Conservation (phyloP, 2,113 vertebrate species). For the Oryzias celebensis region DNA sequence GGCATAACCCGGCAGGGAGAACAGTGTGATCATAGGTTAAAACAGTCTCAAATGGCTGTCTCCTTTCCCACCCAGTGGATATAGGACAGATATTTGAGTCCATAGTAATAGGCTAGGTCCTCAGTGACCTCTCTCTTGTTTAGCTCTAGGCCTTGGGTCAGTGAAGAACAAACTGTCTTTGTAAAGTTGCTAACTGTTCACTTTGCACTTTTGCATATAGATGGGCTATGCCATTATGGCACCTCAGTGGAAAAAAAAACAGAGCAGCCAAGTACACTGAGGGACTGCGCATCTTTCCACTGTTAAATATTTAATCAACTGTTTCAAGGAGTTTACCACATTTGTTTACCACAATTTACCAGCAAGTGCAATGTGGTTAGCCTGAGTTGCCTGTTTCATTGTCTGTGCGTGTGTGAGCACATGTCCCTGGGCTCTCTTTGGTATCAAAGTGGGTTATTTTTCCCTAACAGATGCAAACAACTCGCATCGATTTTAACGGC, state of each 20-base stretch:
- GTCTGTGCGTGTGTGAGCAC: slow-evolving; percentile 18
- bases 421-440: slow-evolving; percentile 47
- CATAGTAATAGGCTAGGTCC: slow-evolving; percentile 58
- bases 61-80: slow-evolving; percentile 58
- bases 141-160: slow-evolving; percentile 72
- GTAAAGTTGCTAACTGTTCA: slow-evolving; percentile 68
- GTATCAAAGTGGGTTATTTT: slow-evolving; percentile 63
- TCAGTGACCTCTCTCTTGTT: slow-evolving; percentile 65
- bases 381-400: slow-evolving; percentile 49
- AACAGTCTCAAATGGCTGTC: slow-evolving; percentile 60
- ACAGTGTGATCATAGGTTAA: slow-evolving; percentile 64
- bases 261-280: slow-evolving; percentile 38
- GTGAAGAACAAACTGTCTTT: slow-evolving; percentile 70
- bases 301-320: slow-evolving; percentile 72
- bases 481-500: slow-evolving; percentile 64
- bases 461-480: slow-evolving; percentile 59
- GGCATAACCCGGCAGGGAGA: slow-evolving; percentile 58
- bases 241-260: slow-evolving; percentile 34
- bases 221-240: slow-evolving; percentile 35
- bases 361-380: slow-evolving; percentile 61
- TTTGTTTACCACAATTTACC: slow-evolving; percentile 70
- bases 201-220: slow-evolving; percentile 55
- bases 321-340: slow-evolving; percentile 63
- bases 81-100: slow-evolving; percentile 73
- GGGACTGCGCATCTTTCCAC: slow-evolving; percentile 41